Conservation (phyloP, 2,113 vertebrate genomes). For the Caranx ignobilis region DNA sequence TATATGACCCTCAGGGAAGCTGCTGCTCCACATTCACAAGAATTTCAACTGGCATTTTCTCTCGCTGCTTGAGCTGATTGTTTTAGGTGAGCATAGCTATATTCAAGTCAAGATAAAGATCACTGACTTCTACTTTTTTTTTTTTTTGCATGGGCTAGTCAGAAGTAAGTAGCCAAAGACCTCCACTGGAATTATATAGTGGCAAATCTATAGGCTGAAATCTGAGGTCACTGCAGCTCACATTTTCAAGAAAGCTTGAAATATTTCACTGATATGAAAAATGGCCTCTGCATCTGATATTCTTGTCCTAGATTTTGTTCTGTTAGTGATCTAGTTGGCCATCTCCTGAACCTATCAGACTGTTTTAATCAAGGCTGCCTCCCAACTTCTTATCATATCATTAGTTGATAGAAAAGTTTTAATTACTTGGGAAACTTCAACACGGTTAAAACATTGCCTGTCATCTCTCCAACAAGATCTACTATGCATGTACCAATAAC, state of each 20-base stretch:
- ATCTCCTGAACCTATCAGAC: neutral
- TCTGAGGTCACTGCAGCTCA: neutral
- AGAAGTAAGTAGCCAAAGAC: neutral
- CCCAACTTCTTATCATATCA: slow-evolving; percentile 9
- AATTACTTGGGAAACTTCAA: neutral
- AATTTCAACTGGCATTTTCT: neutral
- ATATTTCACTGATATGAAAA: neutral
- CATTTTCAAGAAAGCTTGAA: neutral
- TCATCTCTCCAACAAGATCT: neutral
- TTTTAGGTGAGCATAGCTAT: neutral
- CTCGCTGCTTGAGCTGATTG: neutral
- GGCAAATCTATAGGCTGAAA: neutral
- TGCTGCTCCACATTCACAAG: neutral
- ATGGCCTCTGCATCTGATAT: neutral
- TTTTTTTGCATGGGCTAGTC: neutral
- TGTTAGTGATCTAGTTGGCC: neutral
- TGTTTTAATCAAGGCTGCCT: neutral
- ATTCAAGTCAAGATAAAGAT: neutral
- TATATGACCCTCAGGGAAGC: neutral
- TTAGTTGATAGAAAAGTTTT: neutral
- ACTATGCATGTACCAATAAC: neutral
- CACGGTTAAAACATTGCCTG: neutral
- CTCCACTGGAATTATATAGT: neutral
- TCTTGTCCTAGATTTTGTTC: neutral
- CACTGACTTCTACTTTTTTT: neutral